Evolutionary conservation across 2,888 invertebrate genomes (phyloP).

Genomic region (Bursaphelenchus okinawaensis): DNA sequence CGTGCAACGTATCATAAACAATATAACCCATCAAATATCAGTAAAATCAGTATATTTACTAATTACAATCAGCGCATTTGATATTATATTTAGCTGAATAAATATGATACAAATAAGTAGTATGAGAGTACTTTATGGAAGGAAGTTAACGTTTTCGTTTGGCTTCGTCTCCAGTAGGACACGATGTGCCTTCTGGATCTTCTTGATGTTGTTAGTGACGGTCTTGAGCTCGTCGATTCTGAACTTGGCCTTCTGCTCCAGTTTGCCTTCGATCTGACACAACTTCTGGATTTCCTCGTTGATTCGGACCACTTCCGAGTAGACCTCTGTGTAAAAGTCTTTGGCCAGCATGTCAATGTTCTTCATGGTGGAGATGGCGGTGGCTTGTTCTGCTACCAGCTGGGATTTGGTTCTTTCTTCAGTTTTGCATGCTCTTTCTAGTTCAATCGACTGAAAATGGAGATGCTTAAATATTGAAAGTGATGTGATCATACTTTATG

Average conservation of each 20-base stretch:
- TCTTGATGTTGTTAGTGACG: background rate
- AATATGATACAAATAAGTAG: too few relatives aligned
- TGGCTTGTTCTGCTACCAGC: background rate
- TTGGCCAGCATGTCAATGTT: background rate
- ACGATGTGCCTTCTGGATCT: background rate
- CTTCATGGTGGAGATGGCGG: background rate
- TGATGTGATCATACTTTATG: too few relatives aligned
- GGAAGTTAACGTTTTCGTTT: too few relatives aligned
- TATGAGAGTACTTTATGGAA: too few relatives aligned
- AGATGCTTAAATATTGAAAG: too few relatives aligned
- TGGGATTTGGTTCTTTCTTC: background rate
- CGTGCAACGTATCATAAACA: too few relatives aligned
- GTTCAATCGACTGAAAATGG: background rate
- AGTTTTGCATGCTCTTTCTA: background rate
- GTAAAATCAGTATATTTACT: too few relatives aligned
- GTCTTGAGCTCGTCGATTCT: background rate
- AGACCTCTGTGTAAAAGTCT: background rate
- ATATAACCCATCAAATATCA: too few relatives aligned
- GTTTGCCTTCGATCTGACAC: background rate
- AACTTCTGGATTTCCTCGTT: background rate
- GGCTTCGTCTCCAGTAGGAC: too few relatives aligned
- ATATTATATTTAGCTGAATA: too few relatives aligned
- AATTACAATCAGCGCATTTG: too few relatives aligned
- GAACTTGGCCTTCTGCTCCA: background rate
- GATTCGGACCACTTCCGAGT: background rate